A percentile compares a stretch with the other conserved stretches of the same genome.
Evolutionary conservation across 37 sponge, comb jelly and placozoan species (phyloP).

Genomic region (Amphimedon queenslandica): DNA sequence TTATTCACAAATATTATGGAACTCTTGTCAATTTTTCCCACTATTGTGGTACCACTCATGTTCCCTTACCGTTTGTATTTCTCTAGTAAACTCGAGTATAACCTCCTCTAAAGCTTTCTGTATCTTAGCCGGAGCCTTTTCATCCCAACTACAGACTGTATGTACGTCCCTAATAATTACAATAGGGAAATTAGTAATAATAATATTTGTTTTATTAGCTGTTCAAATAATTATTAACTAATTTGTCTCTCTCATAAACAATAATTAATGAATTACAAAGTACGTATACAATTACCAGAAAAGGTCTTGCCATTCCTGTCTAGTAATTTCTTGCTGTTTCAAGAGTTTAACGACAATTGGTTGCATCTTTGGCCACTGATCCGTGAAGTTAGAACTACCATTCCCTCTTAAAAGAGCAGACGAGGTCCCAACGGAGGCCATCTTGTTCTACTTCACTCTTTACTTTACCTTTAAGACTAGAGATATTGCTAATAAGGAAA

Average conservation of each 20-base stretch:
- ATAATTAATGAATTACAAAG: not conserved
- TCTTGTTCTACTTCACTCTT: not conserved
- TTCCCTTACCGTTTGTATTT: conserved; percentile 39
- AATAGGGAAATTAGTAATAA: not conserved
- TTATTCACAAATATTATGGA: too few relatives aligned
- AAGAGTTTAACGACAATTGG: conserved; percentile 69
- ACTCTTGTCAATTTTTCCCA: not conserved
- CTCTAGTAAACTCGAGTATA: conserved; percentile 53
- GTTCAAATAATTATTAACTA: not conserved
- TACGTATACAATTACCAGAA: conserved; percentile 62
- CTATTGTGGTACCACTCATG: not conserved
- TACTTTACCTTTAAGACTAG: too few relatives aligned
- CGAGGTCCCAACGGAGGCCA: not conserved
- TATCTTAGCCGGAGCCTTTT: conserved; percentile 72
- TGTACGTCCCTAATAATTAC: conserved; percentile 70
- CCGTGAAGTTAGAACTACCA: conserved; percentile 59
- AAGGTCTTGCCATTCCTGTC: conserved; percentile 82
- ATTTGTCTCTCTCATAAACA: not conserved
- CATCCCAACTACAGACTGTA: conserved; percentile 88
- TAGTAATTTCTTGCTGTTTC: conserved; percentile 71
- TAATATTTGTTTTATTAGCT: not conserved
- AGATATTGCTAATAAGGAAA: not conserved
- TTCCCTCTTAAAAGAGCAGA: conserved; percentile 60
- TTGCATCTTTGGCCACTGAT: conserved; percentile 73
- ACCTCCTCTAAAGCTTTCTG: conserved; percentile 65